Conservation (phyloP, 2,113 vertebrate species). For the Tetrax tetrax region DNA sequence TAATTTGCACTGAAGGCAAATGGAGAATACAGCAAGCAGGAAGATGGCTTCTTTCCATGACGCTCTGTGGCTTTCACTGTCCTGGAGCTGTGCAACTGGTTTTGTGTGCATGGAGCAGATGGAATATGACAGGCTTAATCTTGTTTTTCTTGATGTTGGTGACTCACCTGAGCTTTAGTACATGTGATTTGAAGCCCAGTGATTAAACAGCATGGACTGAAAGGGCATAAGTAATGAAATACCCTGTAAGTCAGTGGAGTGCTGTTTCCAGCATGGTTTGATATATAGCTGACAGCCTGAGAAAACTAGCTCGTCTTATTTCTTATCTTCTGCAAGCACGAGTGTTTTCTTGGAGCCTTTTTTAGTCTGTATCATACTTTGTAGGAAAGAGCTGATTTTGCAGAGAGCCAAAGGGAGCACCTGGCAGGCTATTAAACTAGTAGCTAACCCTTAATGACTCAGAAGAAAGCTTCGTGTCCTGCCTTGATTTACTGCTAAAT, state of each 20-base stretch:
- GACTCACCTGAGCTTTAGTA: constrained; percentile 46
- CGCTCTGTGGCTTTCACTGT: background rate
- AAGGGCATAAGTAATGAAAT: background rate
- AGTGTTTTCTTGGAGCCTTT: background rate
- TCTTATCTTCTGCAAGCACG: background rate
- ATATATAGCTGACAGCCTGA: background rate
- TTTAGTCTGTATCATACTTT: background rate
- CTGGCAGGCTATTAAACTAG: background rate
- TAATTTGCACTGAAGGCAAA: background rate
- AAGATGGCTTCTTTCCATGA: background rate
- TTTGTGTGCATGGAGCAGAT: background rate
- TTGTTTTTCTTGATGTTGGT: constrained; percentile 52
- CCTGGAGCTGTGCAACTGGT: constrained; percentile 49
- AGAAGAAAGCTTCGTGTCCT: background rate
- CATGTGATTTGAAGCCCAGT: background rate
- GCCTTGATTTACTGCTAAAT: background rate
- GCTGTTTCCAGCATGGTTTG: background rate
- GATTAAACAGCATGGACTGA: background rate
- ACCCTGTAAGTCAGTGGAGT: background rate
- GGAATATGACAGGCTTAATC: constrained; percentile 26
- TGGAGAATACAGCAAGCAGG: background rate
- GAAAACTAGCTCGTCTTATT: background rate
- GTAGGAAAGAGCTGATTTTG: background rate
- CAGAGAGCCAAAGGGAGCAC: background rate
- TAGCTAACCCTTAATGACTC: background rate